Evolutionary conservation across 2,888 invertebrate genomes (phyloP).

Genomic region (Campaea margaritaria): DNA sequence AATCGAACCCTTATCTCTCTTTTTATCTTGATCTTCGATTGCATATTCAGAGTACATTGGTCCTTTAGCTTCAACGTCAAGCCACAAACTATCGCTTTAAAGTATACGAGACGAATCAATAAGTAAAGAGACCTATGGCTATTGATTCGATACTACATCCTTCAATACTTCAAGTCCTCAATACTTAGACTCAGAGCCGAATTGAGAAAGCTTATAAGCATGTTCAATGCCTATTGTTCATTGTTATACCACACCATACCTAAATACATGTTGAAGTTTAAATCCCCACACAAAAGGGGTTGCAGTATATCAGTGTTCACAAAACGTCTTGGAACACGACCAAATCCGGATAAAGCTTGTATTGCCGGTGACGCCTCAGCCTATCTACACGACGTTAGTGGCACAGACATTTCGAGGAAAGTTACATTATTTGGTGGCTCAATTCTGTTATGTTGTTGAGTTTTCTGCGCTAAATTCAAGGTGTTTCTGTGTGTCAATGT

Average conservation of each 20-base stretch:
- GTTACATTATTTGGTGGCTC: conserved; percentile 9
- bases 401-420: conserved; percentile 1
- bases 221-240: conserved; percentile 9
- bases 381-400: conserved; percentile 19
- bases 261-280: conserved; percentile 14
- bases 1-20: too few species aligned
- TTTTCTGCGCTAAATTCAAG: background rate
- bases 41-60: too few species aligned
- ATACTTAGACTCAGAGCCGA: background rate
- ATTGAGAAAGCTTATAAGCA: background rate
- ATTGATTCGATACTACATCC: too few species aligned
- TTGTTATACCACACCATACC: conserved; percentile 7
- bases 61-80: too few species aligned
- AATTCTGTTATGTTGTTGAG: background rate
- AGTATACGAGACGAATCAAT: too few species aligned
- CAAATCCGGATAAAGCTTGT: conserved; percentile 27
- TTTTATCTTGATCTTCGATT: too few species aligned
- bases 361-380: conserved; percentile 15
- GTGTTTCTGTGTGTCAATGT: background rate
- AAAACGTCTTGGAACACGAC: conserved; percentile 25
- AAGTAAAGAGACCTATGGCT: too few species aligned
- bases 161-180: too few species aligned
- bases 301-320: conserved; percentile 28
- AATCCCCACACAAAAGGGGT: conserved; percentile 24
- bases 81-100: too few species aligned